These are phyloP conservation scores for Barypeithes pellucidus DNA, from an alignment of 2,888 invertebrate genomes.

Conservation along the genomic window DNA sequence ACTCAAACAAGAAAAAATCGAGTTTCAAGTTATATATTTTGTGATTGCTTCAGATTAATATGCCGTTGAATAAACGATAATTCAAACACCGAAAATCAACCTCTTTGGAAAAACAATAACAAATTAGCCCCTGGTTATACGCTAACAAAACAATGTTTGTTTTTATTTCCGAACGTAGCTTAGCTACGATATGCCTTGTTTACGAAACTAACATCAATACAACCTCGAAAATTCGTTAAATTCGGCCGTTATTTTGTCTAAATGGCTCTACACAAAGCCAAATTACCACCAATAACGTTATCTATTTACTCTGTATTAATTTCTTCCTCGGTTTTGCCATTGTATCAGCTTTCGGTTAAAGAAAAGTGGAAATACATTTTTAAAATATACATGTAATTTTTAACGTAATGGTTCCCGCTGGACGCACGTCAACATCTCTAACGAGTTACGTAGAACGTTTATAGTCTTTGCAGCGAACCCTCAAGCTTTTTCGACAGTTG, in stretches of 20 bases:
- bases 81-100: not conserved
- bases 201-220: constrained; percentile 40
- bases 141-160: constrained; percentile 34
- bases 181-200: constrained; percentile 24
- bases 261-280: constrained; percentile 35
- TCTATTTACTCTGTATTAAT: constrained; percentile 24
- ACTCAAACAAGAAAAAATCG: too few species aligned
- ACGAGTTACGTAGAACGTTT: too few species aligned
- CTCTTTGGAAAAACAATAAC: not conserved
- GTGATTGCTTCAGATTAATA: not conserved
- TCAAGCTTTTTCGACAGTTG: too few species aligned
- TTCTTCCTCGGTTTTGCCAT: not conserved
- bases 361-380: too few species aligned
- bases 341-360: too few species aligned
- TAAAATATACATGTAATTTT: too few species aligned
- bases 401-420: too few species aligned
- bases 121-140: constrained; percentile 1
- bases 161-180: constrained; percentile 35
- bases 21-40: too few species aligned
- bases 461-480: too few species aligned
- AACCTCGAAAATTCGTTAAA: constrained; percentile 37
- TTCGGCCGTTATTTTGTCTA: constrained; percentile 34
- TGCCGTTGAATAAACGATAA: not conserved
- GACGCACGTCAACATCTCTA: too few species aligned
- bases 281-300: constrained; percentile 6